Conservation (phyloP, 2,113 vertebrate species). For the Passer domesticus region DNA sequence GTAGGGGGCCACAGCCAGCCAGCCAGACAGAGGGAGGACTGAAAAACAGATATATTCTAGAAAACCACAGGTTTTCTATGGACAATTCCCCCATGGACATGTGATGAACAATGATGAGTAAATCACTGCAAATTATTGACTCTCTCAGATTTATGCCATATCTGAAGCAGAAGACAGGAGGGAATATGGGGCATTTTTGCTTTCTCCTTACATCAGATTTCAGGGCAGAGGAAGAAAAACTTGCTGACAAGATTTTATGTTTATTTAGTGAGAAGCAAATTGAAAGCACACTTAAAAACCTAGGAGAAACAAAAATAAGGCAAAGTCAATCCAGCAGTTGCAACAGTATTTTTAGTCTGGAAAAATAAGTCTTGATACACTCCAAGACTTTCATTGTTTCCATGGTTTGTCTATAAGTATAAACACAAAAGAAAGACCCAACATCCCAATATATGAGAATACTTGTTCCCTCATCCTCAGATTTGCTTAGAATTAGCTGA, state of each 20-base stretch:
- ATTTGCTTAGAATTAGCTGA: background rate
- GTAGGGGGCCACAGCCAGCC: background rate
- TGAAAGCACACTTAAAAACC: constrained; percentile 4
- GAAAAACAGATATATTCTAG: background rate
- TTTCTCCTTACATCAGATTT: background rate
- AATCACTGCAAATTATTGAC: background rate
- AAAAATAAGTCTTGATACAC: background rate
- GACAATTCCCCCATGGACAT: background rate
- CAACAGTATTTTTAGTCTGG: background rate
- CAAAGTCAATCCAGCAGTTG: background rate
- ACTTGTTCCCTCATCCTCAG: background rate
- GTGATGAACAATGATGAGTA: accelerated
- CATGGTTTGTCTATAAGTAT: background rate
- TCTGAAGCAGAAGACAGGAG: background rate
- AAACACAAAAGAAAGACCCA: background rate
- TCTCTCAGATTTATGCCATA: background rate
- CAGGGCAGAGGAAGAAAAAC: background rate
- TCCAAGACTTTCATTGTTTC: background rate
- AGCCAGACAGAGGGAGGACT: background rate
- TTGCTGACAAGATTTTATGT: constrained; percentile 27
- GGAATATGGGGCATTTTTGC: background rate
- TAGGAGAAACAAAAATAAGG: background rate
- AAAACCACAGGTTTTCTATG: background rate
- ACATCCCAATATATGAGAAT: background rate
- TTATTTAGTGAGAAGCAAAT: constrained; percentile 33